Evolutionary conservation across 2,888 invertebrate species (phyloP).

Genomic region (Brenthis ino): DNA sequence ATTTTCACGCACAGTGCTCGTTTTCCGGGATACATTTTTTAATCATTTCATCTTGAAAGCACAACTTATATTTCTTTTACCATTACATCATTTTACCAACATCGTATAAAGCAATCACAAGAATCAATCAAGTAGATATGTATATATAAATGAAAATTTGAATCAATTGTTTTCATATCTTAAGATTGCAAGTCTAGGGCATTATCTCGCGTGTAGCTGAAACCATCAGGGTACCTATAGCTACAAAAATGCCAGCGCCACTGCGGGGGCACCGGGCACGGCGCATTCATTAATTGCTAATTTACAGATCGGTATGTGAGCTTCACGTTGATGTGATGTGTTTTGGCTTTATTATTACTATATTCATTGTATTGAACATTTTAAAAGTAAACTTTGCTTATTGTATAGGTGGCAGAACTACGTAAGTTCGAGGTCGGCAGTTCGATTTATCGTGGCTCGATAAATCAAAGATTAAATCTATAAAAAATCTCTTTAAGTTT

Average conservation of each 20-base stretch:
- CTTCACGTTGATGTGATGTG: constrained; percentile 32
- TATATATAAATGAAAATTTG: neutral
- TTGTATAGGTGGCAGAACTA: neutral
- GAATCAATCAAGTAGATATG: neutral
- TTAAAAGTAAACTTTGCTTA: neutral
- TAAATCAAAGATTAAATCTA: neutral
- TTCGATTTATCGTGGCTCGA: neutral
- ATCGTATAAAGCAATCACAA: neutral
- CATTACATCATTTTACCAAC: too few relatives aligned
- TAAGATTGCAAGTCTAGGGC: constrained; percentile 32
- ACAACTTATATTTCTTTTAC: too few relatives aligned
- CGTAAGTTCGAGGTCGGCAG: neutral
- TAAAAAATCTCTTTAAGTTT: neutral
- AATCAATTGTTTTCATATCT: constrained; percentile 27
- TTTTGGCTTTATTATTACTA: constrained; percentile 3
- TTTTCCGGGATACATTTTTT: too few relatives aligned
- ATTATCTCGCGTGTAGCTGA: constrained; percentile 26
- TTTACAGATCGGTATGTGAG: constrained; percentile 73
- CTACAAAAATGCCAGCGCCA: constrained; percentile 44
- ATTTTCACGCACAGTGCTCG: too few relatives aligned
- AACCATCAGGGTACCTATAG: constrained; percentile 45
- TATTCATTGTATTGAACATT: constrained; percentile 6
- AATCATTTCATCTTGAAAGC: too few relatives aligned
- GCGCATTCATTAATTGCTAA: constrained; percentile 75
- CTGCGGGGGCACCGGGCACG: constrained; percentile 45